Evolutionary conservation across 2,888 invertebrate species (phyloP).

Genomic region (Timandra comae): DNA sequence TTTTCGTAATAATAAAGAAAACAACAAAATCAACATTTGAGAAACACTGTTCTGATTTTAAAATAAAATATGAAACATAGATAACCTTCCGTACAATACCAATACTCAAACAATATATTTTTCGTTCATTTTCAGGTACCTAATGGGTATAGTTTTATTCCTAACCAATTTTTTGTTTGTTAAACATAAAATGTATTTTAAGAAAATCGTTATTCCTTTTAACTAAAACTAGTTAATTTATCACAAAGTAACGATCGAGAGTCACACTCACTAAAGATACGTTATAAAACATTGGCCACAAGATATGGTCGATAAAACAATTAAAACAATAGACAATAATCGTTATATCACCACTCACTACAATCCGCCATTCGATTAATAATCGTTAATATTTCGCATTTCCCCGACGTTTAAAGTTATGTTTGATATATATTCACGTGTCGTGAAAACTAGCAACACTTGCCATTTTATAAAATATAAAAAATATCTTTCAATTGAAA

Average conservation of each 20-base stretch:
- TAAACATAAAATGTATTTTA: constrained; percentile 18
- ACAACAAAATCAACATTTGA: constrained; percentile 52
- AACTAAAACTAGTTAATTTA: constrained; percentile 26
- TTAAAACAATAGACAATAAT: no score
- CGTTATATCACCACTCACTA: no score
- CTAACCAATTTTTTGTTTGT: constrained; percentile 23
- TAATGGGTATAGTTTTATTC: constrained; percentile 52
- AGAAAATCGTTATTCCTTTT: constrained; percentile 12
- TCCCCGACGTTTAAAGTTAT: no score
- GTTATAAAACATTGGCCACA: constrained; percentile 19
- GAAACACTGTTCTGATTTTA: constrained; percentile 66
- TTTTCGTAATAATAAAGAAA: constrained; percentile 42
- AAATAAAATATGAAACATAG: constrained; percentile 1
- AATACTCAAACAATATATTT: constrained; percentile 19
- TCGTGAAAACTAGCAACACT: constrained; percentile 11
- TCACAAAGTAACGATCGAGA: constrained; percentile 27
- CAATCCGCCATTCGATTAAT: no score
- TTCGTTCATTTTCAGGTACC: constrained; percentile 66
- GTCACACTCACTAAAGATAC: constrained; percentile 21
- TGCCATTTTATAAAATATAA: constrained; percentile 19
- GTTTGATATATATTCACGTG: no score
- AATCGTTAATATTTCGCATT: no score
- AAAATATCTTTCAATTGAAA: constrained; percentile 23
- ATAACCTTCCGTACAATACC: background rate
- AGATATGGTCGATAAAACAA: constrained; percentile 9